Base-by-base conservation (phyloP, 2,113 vertebrate species). In the Ibidorhyncha struthersii region DNA sequence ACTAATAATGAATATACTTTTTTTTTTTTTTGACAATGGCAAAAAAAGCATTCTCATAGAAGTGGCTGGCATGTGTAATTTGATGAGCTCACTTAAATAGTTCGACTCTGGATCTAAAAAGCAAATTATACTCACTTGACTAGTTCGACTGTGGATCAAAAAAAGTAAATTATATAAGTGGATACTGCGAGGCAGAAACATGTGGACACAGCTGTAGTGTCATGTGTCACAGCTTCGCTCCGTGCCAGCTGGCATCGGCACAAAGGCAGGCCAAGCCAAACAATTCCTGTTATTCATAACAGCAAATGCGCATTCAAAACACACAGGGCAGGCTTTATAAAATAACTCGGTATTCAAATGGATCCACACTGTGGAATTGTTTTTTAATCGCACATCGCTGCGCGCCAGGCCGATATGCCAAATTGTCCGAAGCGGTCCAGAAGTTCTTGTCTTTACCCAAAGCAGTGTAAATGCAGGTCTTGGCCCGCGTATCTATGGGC, bases 221-320 rank as follows among this genome's bases (percentile, higher is more conserved):
- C 99, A 99, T 98, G 98, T 99, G 99, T 99, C 98, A 98, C 97
- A 95, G 98, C 96, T 94, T 82, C 12, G 89, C 97, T 98, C 97
- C 38, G 86, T 99, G 99, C 99, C 99, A 99, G 99, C 99, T 99
- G 99, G 99, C 98, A 97, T 25, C 70, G 49, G 97, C 97, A 98
- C 98, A 98, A 98, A 98, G 98, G 94, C 96, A 97, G 97, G 98
- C 98, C 97, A 98, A 98, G 98, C 97, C 97, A 98, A 99, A 99
- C 99, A 99, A 99, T 99, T 99, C 98, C 98, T 98, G 99, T 99
- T 99, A 99, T 99, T 99, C 99, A 99, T 99, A 98, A 98, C 98
- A 98, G 98, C 98, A 98, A 99, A 99, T 97, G 96, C 97, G 98
- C 98, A 98, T 98, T 98, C 98, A 95, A 98, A 98, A 98, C 97